Evolutionary conservation across 2,888 invertebrate species (phyloP), one percentile per base, ranked within the genome.

Genomic region (Himalopsyche kuldschensis): DNA sequence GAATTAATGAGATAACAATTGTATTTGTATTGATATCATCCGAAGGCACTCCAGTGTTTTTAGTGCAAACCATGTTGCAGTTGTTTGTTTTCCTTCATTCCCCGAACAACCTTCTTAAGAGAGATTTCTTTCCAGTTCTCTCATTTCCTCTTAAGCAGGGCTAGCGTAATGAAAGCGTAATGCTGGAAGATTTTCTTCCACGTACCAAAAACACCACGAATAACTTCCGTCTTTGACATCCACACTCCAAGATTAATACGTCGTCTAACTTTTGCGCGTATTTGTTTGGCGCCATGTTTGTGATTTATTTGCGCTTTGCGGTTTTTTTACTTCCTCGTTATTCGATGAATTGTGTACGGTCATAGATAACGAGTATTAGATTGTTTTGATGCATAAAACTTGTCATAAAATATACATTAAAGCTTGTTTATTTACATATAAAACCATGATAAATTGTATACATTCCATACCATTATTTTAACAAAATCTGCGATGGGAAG

Each of bases 121-220:
- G 69, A 78, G 35, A 82, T 63, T 82, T 82, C 46, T 35, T 55
- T 63, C 78, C 63, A 32, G 41, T 78, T 78, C 78, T 75, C 69
- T 82, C 82, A 82, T 82, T 82, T 82, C 82, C 82, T 55, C 48
- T 81, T 78, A 78, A 35, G 24, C 82, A 69, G 30, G 41, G 63
- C 41, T 47, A 31, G 31, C 63, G 79, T 55, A 63, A 63, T 63
- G 55, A 48, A 55, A 48, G 77, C 27, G 55, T 31, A 75, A 76
- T 35, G 47, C 46, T 55, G 77, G 41, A 55, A n/a, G 41, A 3
- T 75, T 80, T 47, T 75, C 31, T 47, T 75, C 69, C 4, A 20
- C 69, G 15, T 75, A n/a, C 75, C 31, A 24, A 46, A 80, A 80
- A 80, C 69, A 75, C 75, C 75, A 75, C 31, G 75, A 75, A 75